Evolutionary conservation across 1,140 invertebrate species (phyloP).

Genomic region (Drosophila bifasciata): DNA sequence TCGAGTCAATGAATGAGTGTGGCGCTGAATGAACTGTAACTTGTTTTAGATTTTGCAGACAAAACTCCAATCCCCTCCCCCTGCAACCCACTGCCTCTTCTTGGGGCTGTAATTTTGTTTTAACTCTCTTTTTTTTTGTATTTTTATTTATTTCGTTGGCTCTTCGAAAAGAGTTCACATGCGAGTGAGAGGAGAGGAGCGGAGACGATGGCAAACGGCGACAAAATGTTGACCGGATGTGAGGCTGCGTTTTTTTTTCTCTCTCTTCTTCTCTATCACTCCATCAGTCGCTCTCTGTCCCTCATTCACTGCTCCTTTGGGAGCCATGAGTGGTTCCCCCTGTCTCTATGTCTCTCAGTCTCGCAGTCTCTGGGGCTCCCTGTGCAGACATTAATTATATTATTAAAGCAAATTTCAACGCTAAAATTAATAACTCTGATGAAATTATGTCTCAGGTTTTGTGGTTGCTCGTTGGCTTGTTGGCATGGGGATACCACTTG

Average conservation of each 20-base stretch:
- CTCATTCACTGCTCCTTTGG: not conserved
- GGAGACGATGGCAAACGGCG: slow-evolving; percentile 52
- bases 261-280: slow-evolving; percentile 12
- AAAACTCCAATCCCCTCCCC: slow-evolving; percentile 53
- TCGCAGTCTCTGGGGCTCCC: slow-evolving; percentile 16
- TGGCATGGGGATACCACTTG: not conserved
- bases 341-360: slow-evolving; percentile 4
- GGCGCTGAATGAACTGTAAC: slow-evolving; percentile 80
- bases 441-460: slow-evolving; percentile 43
- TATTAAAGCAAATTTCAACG: slow-evolving; percentile 78
- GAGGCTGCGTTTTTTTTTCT: slow-evolving; percentile 74
- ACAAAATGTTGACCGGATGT: slow-evolving; percentile 82
- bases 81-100: slow-evolving; percentile 19
- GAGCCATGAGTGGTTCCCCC: too few relatives aligned
- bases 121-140: slow-evolving; percentile 42
- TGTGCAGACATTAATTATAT: slow-evolving; percentile 65
- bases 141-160: slow-evolving; percentile 37
- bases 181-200: slow-evolving; percentile 47
- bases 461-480: not conserved
- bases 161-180: slow-evolving; percentile 77
- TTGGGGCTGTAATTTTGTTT: slow-evolving; percentile 68
- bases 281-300: slow-evolving; percentile 25
- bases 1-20: slow-evolving; percentile 65
- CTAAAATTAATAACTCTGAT: slow-evolving; percentile 65
- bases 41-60: slow-evolving; percentile 78